These are phyloP conservation scores for Lissonota sp. DNA, from an alignment of 2,888 invertebrate species.

Conservation along the genomic window DNA sequence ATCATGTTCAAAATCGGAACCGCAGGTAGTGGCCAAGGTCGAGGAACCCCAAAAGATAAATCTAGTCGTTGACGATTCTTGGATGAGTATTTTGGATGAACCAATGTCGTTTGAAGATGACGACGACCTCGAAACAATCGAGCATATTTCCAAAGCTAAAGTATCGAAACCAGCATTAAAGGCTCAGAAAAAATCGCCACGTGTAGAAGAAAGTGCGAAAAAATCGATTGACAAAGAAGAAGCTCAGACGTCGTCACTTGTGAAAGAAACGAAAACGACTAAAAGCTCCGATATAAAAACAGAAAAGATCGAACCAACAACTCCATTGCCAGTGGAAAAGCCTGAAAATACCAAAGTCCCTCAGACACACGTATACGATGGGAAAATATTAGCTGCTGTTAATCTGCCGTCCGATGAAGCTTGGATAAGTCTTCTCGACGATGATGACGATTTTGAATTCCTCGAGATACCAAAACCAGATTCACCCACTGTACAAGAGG, in stretches of 20 bases:
- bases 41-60: constrained; percentile 59
- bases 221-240: background rate
- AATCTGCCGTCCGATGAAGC: constrained; percentile 65
- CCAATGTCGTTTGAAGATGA: constrained; percentile 75
- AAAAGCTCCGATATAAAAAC: background rate
- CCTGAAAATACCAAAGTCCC: background rate
- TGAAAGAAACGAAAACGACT: background rate
- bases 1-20: constrained; percentile 5
- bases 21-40: constrained; percentile 16
- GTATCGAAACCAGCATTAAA: constrained; percentile 16
- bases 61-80: constrained; percentile 71
- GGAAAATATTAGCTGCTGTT: constrained; percentile 56
- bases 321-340: constrained; percentile 1
- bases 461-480: constrained; percentile 55
- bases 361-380: constrained; percentile 9
- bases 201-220: constrained; percentile 12
- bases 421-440: constrained; percentile 75
- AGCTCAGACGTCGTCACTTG: background rate
- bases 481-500: constrained; percentile 15
- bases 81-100: constrained; percentile 77
- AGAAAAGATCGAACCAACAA: constrained; percentile 1
- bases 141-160: constrained; percentile 1
- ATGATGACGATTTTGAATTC: constrained; percentile 70
- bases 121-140: constrained; percentile 57
- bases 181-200: background rate